These are phyloP conservation scores for Pyrrhosoma nymphula DNA, from an alignment of 2,888 invertebrate genomes.

Conservation along the genomic window DNA sequence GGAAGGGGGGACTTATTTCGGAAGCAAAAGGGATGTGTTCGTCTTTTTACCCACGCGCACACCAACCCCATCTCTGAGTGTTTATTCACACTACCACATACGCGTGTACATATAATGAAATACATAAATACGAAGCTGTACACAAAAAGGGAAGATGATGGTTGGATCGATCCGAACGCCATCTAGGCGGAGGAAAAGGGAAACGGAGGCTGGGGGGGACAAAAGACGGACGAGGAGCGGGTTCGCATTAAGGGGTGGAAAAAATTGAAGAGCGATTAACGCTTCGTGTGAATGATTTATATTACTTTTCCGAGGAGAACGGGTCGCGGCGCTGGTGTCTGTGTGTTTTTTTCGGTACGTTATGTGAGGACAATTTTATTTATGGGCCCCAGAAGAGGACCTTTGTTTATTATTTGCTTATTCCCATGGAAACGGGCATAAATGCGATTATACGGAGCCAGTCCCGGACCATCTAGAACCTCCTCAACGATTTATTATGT, in stretches of 20 bases:
- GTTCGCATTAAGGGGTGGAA: constrained; percentile 22
- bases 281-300: constrained; percentile 19
- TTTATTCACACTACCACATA: too few species aligned
- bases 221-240: not conserved
- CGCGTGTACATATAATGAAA: not conserved
- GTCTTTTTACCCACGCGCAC: too few species aligned
- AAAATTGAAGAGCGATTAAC: constrained; percentile 31
- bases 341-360: not conserved
- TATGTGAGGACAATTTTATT: constrained; percentile 32
- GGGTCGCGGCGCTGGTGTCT: not conserved
- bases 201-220: not conserved
- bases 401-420: constrained; percentile 39
- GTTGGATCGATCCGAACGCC: not conserved
- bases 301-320: not conserved
- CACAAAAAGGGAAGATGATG: not conserved
- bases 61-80: too few species aligned
- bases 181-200: not conserved
- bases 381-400: not conserved
- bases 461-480: too few species aligned
- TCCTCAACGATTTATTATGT: not conserved
- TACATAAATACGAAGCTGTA: too few species aligned
- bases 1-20: too few species aligned
- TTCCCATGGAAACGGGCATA: constrained; percentile 16
- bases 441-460: not conserved
- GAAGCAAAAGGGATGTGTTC: too few species aligned